Percentiles rank a stretch among this genome's conserved stretches.
phyloP scores from a whole-genome alignment of 2,113 vertebrate species.

The Lamprotornis superbus region DNA sequence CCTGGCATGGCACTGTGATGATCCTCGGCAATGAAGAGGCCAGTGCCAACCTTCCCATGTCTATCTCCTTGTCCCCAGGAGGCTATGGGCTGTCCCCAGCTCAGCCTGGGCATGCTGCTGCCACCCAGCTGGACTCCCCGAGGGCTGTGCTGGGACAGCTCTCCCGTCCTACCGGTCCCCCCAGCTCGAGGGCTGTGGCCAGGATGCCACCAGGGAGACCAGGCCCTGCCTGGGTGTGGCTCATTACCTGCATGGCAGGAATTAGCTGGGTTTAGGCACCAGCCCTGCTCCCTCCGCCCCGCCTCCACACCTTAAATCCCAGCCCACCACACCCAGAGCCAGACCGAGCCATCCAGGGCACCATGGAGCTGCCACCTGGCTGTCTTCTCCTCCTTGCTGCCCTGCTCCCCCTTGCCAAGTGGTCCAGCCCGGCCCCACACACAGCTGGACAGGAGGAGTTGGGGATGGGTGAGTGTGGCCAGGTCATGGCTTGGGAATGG shows the following conservation, averaged over 20 bases:
- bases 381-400: neutral
- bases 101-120: neutral
- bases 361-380: slow-evolving; percentile 13
- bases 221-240: neutral
- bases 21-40: neutral
- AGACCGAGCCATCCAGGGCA: neutral
- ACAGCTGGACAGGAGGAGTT: neutral
- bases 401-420: neutral
- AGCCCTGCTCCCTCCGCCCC: neutral
- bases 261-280: neutral
- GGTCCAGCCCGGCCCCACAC: accelerated
- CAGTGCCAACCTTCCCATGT: too few species aligned
- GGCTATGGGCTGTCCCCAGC: neutral
- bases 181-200: neutral
- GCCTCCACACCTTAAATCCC: neutral
- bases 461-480: neutral
- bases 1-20: neutral
- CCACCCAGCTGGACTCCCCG: accelerated
- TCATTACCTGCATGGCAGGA: neutral
- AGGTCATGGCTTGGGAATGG: neutral
- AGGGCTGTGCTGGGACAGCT: neutral
- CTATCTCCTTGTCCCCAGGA: neutral
- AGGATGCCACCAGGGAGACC: neutral
- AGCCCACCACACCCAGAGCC: neutral
- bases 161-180: slow-evolving; percentile 39